phyloP scores from a whole-genome alignment of 2,113 vertebrate genomes.

The Spea multiplicata region DNA sequence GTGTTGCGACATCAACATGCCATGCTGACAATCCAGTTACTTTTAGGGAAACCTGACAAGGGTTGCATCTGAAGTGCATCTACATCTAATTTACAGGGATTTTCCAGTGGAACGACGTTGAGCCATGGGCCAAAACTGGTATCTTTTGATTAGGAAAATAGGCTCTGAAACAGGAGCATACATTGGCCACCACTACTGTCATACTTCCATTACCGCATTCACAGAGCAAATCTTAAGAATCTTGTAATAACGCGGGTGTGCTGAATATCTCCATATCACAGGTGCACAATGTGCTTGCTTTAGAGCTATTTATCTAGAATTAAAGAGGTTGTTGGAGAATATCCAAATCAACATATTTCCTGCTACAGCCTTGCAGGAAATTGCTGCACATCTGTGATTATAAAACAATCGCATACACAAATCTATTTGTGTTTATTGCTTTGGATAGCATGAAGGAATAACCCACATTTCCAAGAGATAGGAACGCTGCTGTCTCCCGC shows the following conservation, averaged over 20 bases:
- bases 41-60: too few species aligned
- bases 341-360: conserved; percentile 9
- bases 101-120: too few species aligned
- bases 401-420: conserved; percentile 32
- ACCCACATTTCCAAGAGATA: background rate
- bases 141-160: too few species aligned
- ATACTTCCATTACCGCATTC: conserved; percentile 12
- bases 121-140: too few species aligned
- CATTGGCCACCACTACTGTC: background rate
- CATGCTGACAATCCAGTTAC: too few species aligned
- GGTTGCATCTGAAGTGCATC: too few species aligned
- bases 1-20: too few species aligned
- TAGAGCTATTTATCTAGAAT: background rate
- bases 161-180: too few species aligned
- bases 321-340: background rate
- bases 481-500: conserved; percentile 5
- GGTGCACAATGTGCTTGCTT: background rate
- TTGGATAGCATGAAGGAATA: conserved; percentile 7
- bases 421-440: conserved; percentile 38
- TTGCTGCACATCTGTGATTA: conserved; percentile 31
- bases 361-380: conserved; percentile 12
- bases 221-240: conserved; percentile 11
- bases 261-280: conserved; percentile 18
- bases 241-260: background rate
- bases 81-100: too few species aligned